Percentiles rank a stretch among this genome's conserved stretches.
These are phyloP conservation scores for Torymus aiolomorphi DNA, from an alignment of 2,888 invertebrate species.

Conservation along the genomic window DNA sequence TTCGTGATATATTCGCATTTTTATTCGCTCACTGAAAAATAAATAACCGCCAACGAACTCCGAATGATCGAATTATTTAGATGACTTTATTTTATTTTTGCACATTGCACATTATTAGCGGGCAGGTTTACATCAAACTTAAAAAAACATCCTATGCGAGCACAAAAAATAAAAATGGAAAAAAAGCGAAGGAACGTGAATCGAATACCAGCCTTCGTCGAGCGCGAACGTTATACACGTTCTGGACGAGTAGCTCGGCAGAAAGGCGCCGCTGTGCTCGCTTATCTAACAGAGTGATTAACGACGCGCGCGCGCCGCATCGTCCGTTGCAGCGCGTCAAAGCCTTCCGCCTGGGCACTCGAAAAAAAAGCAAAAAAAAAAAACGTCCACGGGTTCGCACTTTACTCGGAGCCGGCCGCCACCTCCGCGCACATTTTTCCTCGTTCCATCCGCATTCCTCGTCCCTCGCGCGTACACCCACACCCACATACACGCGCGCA, in stretches of 20 bases:
- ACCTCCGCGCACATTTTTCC: background rate
- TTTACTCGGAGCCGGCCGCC: too few species aligned
- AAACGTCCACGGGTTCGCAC: background rate
- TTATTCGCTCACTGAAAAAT: too few species aligned
- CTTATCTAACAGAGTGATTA: slow-evolving; percentile 15
- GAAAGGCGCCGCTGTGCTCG: background rate
- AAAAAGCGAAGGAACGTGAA: background rate
- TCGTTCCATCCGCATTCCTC: background rate
- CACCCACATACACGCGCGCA: too few species aligned
- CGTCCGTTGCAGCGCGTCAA: background rate
- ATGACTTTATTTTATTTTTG: too few species aligned
- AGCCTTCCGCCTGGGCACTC: background rate
- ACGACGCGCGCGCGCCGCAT: slow-evolving; percentile 6
- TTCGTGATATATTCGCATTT: too few species aligned
- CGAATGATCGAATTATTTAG: too few species aligned
- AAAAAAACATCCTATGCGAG: too few species aligned
- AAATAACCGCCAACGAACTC: too few species aligned
- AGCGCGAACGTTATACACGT: background rate
- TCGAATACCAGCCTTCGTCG: background rate
- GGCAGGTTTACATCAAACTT: too few species aligned
- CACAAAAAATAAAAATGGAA: background rate
- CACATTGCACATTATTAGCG: too few species aligned
- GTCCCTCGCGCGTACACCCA: background rate
- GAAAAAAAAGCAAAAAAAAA: background rate
- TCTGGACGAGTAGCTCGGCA: slow-evolving; percentile 1